Conservation (phyloP, 2,888 invertebrate species). For the Caenorhabditis sp. region DNA sequence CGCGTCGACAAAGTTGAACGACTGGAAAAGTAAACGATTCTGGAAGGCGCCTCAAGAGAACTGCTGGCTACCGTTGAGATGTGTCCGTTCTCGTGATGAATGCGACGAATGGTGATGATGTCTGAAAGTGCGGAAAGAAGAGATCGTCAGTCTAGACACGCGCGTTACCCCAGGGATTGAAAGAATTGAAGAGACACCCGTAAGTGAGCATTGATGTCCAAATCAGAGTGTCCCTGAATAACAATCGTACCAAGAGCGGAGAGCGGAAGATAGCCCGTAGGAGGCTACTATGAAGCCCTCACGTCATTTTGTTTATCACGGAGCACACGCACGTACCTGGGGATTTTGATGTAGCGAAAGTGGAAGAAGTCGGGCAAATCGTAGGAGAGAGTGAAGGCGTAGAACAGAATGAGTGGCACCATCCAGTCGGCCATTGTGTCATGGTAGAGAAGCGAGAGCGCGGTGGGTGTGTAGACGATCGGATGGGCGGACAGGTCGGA, state of each 20-base stretch:
- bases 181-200: slow-evolving; percentile 33
- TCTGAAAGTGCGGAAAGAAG: slow-evolving; percentile 1
- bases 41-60: too few species aligned
- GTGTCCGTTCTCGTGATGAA: slow-evolving; percentile 34
- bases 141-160: neutral
- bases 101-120: slow-evolving; percentile 30
- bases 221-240: slow-evolving; percentile 32
- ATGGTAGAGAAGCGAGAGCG: slow-evolving; percentile 36
- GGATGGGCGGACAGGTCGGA: neutral
- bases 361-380: slow-evolving; percentile 20
- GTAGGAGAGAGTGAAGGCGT: slow-evolving; percentile 25
- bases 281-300: too few species aligned
- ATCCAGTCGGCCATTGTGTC: slow-evolving; percentile 45
- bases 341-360: slow-evolving; percentile 9
- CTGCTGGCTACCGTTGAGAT: slow-evolving; percentile 22
- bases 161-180: slow-evolving; percentile 28
- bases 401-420: slow-evolving; percentile 40
- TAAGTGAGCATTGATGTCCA: slow-evolving; percentile 34
- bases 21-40: too few species aligned
- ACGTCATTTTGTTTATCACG: neutral
- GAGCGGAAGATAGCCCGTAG: neutral
- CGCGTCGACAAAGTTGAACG: slow-evolving; percentile 33
- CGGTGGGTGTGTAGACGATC: slow-evolving; percentile 14
- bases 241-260: neutral
- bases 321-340: slow-evolving; percentile 5